Evolutionary conservation across 2,888 invertebrate species (phyloP), one percentile per base, ranked within the genome.

Genomic region (Philopedon plagiatum): DNA sequence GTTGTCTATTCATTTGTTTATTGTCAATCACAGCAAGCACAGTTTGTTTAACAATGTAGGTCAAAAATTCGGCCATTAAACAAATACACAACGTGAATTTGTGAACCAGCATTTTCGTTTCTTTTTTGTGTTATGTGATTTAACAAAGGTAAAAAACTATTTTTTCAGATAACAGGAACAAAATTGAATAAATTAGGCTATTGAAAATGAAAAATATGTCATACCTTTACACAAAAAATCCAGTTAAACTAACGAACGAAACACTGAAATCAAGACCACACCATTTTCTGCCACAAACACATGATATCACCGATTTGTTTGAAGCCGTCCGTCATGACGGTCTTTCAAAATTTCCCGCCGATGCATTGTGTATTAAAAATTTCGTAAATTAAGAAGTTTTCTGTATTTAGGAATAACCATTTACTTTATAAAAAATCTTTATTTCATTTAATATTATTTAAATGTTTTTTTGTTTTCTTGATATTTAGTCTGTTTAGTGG

Each of bases 31-130:
- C 29, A 32, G 26, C 51, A 34, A 37, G 13, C 46, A 67, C 29
- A 46, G 57, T 63, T 62, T 63, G 34, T 73, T 67, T 62, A 60
- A 58, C 37, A 84, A 85, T 85, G 83, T 86, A 86, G 86, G 86
- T 86, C 86, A 86, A 83, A 85, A 83, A 76, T 84, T 86, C 86
- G 84, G 86, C 86, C 86, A 86, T 86, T 85, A 82, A 81, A 82
- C 82, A 80, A 78, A 79, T 79, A 80, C 80, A 84, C 82, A 84
- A 84, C 83, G 84, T 85, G 63, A 63, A 70, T 32, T 54, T 54
- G 15, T 26, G 18, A 44, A 29, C 8, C 19, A 41, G 37, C 13
- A 46, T 29, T 44, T 57, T 70, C 19, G 56, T 37, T 26, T 21
- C 1, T 58, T 64, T 58, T 29, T 44, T 11, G 56, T 7, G n/a